Base-by-base conservation (phyloP, 2,888 invertebrate species). In the Sphaeridia pumilis region DNA sequence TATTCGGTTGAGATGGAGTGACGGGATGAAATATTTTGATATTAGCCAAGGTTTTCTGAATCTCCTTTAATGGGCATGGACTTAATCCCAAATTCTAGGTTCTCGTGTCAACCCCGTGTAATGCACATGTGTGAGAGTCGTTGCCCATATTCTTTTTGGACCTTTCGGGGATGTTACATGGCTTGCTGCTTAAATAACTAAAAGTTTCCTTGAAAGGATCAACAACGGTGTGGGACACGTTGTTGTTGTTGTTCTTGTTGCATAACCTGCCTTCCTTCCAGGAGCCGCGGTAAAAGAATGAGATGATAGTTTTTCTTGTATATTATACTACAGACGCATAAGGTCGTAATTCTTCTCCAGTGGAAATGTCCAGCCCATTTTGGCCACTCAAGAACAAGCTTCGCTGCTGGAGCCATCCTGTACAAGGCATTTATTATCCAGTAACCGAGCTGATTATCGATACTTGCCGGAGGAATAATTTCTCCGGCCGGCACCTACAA, bases 61-160 rank as follows among this genome's bases (percentile, higher is more conserved):
- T 28, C 27, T 44, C 50, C 44, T 50, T 50, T 50, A 43, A 50
- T 44, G 50, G 50, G 22, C 49, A 41, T 48, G 17, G 27, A 35
- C 48, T 35, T 35, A 48, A 48, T 49, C 42, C 26, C 25, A 24
- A 38, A 4, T 17, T 5, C n/a, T 44, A 26, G 44, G 28, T 31
- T 46, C 46, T 27, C 26, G 46, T 27, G 26, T 46, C 34, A 7
- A 7, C 14, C 4, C 7, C 38, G n/a, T 38, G 20, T n/a, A 38
- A 17, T 17, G 20, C 20, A 38, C n/a, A 17, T 4, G 36, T 36
- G 36, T 36, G 36, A n/a, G n/a, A n/a, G n/a, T n/a, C n/a, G n/a
- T n/a, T n/a, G n/a, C n/a, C n/a, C n/a, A n/a, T n/a, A n/a, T n/a
- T n/a, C n/a, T n/a, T n/a, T n/a, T n/a, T n/a, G n/a, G n/a, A n/a